phyloP scores from a whole-genome alignment of 1,140 invertebrate species.

The Musca vetustissima region DNA sequence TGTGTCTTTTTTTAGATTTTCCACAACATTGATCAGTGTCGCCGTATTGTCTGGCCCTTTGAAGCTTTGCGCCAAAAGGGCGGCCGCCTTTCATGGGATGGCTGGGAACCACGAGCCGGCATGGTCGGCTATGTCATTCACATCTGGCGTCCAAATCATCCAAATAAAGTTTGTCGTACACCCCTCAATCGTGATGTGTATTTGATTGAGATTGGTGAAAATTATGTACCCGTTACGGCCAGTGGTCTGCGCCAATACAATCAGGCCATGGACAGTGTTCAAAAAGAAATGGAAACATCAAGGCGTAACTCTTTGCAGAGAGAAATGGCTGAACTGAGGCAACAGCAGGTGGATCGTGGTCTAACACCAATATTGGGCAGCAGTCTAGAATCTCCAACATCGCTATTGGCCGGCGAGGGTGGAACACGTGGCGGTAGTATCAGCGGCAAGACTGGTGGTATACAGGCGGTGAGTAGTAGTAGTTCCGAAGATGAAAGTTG shows the following conservation, averaged over 20 bases:
- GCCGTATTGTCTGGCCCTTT: conserved; percentile 87
- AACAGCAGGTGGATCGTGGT: conserved; percentile 40
- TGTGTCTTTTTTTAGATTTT: conserved; percentile 63
- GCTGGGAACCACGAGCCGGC: conserved; percentile 84
- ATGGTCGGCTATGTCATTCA: conserved; percentile 93
- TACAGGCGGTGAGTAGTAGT: conserved; percentile 50
- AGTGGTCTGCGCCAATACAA: conserved; percentile 74
- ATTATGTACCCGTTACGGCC: conserved; percentile 90
- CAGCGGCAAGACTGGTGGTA: conserved; percentile 32
- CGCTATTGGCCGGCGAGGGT: conserved; percentile 21
- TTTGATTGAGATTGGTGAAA: conserved; percentile 89
- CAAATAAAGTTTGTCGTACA: conserved; percentile 79
- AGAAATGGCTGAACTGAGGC: conserved; percentile 44
- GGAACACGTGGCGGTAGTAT: background rate
- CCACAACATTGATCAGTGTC: conserved; percentile 85
- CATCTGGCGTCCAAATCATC: conserved; percentile 87
- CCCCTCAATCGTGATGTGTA: conserved; percentile 89
- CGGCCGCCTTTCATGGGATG: conserved; percentile 82
- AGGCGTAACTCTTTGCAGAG: conserved; percentile 46
- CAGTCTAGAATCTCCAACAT: conserved; percentile 23
- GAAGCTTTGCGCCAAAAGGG: conserved; percentile 83
- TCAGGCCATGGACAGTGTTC: conserved; percentile 41
- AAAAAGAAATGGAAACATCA: conserved; percentile 43
- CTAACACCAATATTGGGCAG: conserved; percentile 39
- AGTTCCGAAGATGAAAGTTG: conserved; percentile 41